Conservation (phyloP, 1,140 invertebrate species). For the Trichogramma pretiosum region DNA sequence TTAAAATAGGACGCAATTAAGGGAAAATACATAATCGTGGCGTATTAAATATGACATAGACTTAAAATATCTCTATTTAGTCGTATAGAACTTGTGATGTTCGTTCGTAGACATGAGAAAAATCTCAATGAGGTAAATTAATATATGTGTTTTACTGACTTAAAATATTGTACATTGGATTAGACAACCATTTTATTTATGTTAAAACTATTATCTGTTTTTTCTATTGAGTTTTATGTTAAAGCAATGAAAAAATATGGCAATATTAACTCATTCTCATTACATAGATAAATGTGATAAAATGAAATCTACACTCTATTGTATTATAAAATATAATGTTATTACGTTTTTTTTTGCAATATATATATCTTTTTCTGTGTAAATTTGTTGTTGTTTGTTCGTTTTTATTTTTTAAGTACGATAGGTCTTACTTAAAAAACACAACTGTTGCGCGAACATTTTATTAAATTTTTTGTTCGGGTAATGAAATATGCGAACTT, state of each 20-base stretch:
- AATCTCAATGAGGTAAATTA: conserved; percentile 2
- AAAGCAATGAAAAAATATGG: too few relatives aligned
- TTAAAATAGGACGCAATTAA: background rate
- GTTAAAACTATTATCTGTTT: background rate
- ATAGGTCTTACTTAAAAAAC: too few relatives aligned
- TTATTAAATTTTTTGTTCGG: too few relatives aligned
- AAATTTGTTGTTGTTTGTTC: too few relatives aligned
- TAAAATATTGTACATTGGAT: conserved; percentile 10
- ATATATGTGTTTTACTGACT: conserved; percentile 11
- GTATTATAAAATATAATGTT: too few relatives aligned
- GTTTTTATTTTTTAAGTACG: too few relatives aligned
- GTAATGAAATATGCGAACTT: too few relatives aligned
- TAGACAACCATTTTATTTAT: background rate
- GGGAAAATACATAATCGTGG: conserved; percentile 8
- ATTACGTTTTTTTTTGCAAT: too few relatives aligned
- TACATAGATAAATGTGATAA: conserved; percentile 1
- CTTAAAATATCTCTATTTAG: too few relatives aligned
- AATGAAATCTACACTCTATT: background rate
- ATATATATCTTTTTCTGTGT: too few relatives aligned
- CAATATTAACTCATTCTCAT: conserved; percentile 2
- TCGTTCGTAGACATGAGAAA: conserved; percentile 20
- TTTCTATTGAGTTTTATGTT: conserved; percentile 10
- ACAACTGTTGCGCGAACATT: too few relatives aligned
- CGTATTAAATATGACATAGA: conserved; percentile 13
- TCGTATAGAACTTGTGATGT: conserved; percentile 16